Evolutionary conservation across 2,797 vertebrate genomes (phyloP), one percentile per base, ranked within the genome.

Genomic region (Tragelaphus eurycerus): DNA sequence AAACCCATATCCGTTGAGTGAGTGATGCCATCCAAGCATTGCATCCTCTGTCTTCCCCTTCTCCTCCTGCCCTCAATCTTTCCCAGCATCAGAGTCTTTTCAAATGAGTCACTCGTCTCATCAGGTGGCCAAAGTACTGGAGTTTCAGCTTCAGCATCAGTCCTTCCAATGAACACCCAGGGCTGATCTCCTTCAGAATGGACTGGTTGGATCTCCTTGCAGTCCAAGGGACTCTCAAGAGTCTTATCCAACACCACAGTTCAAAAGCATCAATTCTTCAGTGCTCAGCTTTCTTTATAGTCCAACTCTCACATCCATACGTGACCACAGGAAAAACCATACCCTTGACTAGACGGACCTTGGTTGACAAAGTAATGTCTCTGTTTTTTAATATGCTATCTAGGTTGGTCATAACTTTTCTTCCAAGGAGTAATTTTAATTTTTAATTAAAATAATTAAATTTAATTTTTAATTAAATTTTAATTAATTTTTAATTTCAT

Each of bases 341-440:
- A 64, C 2, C 62, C 31, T n/a, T 64, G 31, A 64, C 15, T n/a
- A 64, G 62, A 64, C 0, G 0, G 31, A 19, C 16, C 31, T 64
- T 64, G 9, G 62, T 64, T 2, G 62, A 16, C 31, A 64, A n/a
- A 64, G 31, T n/a, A 64, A n/a, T 64, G 31, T 64, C 62, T 64
- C 7, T n/a, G 62, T 31, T 64, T 64, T n/a, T 64, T 0, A 19
- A 64, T 64, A 19, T 19, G 31, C 62, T 64, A 4, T 64, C 31
- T 64, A n/a, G 7, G 31, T n/a, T n/a, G 8, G 62, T 64, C 31
- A 64, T 64, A 17, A n/a, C 15, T 64, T 64, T 64, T 0, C 16
- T n/a, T 64, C 2, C 31, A n/a, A 64, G 31, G 31, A 64, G 1
- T 17, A n/a, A 19, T 48, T 48, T 48, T 48, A 48, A 10, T 48